These are phyloP conservation scores for Catocala sponsa DNA, from an alignment of 2,888 invertebrate species.

Conservation along the genomic window DNA sequence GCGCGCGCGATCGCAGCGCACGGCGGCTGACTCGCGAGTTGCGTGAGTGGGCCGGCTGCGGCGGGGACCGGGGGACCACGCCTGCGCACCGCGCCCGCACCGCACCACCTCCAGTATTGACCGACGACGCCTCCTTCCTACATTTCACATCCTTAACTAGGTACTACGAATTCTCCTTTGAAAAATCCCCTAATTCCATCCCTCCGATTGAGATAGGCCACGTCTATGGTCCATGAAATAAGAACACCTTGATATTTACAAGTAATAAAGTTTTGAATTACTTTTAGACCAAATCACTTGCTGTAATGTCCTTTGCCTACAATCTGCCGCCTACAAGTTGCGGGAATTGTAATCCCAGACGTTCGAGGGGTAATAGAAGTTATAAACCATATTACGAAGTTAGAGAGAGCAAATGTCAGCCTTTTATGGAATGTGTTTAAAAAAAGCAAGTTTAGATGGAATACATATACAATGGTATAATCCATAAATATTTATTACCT, in stretches of 20 bases:
- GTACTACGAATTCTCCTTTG: conserved; percentile 83
- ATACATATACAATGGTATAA: conserved; percentile 15
- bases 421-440: conserved; percentile 7
- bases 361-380: conserved; percentile 24
- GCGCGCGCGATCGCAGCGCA: conserved; percentile 83
- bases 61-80: conserved; percentile 74
- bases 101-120: conserved; percentile 87
- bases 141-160: conserved; percentile 87
- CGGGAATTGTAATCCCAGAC: conserved; percentile 25
- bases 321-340: conserved; percentile 15
- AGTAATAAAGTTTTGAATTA: conserved; percentile 41
- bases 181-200: conserved; percentile 83
- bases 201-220: conserved; percentile 80
- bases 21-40: conserved; percentile 86
- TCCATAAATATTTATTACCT: conserved; percentile 19
- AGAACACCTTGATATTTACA: conserved; percentile 56
- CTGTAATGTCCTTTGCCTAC: conserved; percentile 16
- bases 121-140: conserved; percentile 87
- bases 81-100: conserved; percentile 81
- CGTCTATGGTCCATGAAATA: conserved; percentile 66
- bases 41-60: conserved; percentile 75
- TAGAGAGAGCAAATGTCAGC: conserved; percentile 13
- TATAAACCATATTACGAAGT: conserved; percentile 25
- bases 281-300: conserved; percentile 22
- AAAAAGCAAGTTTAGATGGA: conserved; percentile 14